Evolutionary conservation across 2,888 invertebrate species (phyloP).

Genomic region (Drosophila incognita): DNA sequence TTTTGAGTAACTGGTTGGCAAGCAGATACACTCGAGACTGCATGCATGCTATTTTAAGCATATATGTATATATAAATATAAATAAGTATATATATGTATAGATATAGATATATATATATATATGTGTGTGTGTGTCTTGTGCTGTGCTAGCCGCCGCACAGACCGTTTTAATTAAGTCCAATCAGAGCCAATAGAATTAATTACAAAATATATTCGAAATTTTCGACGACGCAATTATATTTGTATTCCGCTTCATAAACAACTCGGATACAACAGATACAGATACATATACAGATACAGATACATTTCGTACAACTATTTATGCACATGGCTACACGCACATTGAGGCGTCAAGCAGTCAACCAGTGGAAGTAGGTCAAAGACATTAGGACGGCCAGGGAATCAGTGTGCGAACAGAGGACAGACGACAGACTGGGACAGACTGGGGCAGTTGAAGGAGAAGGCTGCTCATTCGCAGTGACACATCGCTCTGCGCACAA

Average conservation of each 20-base stretch:
- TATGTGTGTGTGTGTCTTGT: not conserved
- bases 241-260: slow-evolving; percentile 60
- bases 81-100: not conserved
- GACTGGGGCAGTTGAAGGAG: not conserved
- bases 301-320: slow-evolving; percentile 19
- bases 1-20: slow-evolving; percentile 14
- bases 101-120: too few relatives aligned
- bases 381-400: slow-evolving; percentile 33
- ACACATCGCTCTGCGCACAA: slow-evolving; percentile 63
- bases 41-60: slow-evolving; percentile 41
- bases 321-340: slow-evolving; percentile 38
- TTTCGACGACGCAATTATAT: slow-evolving; percentile 66
- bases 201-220: slow-evolving; percentile 56
- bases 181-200: slow-evolving; percentile 77
- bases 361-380: slow-evolving; percentile 62
- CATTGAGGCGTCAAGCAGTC: slow-evolving; percentile 30
- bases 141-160: slow-evolving; percentile 5
- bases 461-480: slow-evolving; percentile 45
- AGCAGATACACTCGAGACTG: slow-evolving; percentile 12
- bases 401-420: slow-evolving; percentile 27
- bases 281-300: slow-evolving; percentile 3
- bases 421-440: slow-evolving; percentile 13
- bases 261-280: slow-evolving; percentile 16
- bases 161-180: slow-evolving; percentile 70
- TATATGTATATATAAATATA: slow-evolving; percentile 20